Evolutionary conservation across 2,113 vertebrate species (phyloP).

Genomic region (Pluvialis apricaria): DNA sequence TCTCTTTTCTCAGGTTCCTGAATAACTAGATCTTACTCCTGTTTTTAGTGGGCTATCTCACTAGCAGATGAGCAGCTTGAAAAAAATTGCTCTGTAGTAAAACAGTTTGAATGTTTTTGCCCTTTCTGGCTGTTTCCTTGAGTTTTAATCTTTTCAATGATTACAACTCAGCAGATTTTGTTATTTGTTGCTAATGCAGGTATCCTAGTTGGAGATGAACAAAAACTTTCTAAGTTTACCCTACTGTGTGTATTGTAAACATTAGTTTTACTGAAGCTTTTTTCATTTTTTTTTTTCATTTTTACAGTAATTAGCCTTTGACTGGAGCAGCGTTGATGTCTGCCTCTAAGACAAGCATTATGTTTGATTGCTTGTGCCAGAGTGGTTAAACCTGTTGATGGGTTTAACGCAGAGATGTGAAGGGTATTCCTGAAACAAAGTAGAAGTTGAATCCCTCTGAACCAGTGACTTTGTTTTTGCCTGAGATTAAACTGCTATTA

Average conservation of each 20-base stretch:
- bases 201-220: not conserved
- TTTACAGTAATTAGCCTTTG: not conserved
- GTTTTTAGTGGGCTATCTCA: not conserved
- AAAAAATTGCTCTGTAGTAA: not conserved
- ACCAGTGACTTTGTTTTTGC: not conserved
- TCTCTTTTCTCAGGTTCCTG: not conserved
- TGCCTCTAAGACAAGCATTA: not conserved
- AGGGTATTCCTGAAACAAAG: not conserved
- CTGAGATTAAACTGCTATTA: not conserved
- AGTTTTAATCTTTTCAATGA: not conserved
- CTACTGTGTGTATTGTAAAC: not conserved
- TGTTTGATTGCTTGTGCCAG: not conserved
- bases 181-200: rapidly evolving
- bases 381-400: not conserved
- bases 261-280: not conserved
- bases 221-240: not conserved
- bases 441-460: not conserved
- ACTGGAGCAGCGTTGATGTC: not conserved
- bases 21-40: not conserved
- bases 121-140: not conserved
- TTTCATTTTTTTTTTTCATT: not conserved
- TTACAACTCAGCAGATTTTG: not conserved
- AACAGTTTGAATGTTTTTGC: not conserved
- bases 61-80: not conserved
- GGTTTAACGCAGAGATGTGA: not conserved